Evolutionary conservation across 1,140 invertebrate genomes (phyloP), one percentile per base, ranked within the genome.

Genomic region (Drosophila mauritiana): DNA sequence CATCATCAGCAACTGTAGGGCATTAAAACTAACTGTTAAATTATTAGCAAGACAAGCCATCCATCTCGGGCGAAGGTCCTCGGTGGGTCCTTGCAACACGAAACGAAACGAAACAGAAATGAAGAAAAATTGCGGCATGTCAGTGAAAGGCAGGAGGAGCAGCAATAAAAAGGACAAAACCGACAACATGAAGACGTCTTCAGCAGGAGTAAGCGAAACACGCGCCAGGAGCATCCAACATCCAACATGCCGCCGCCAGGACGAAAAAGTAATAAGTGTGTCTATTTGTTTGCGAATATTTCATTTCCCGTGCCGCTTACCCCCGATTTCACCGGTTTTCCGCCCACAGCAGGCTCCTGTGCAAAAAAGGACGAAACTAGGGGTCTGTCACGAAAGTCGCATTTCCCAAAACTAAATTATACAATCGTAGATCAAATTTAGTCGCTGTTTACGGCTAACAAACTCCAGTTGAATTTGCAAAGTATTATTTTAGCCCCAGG

Each of bases 241-340:
- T 80, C 76, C 43, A 83, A 84, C 76, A 83, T 80, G 70, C 45
- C 49, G 42, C 65, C 49, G 43, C 76, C 76, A 80, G 83, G 59
- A 83, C 72, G 40, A 89, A 83, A 89, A 89, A 70, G 83, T 89
- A 89, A 88, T 88, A 88, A 88, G 84, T 88, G 84, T 89, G 84
- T 88, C 83, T 88, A 88, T 89, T 88, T 88, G 83, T 88, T 86
- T 78, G 79, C 83, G 81, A 86, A 86, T 88, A 88, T 86, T 86
- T 86, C 83, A 86, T 86, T 86, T 86, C 83, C 83, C 82, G 74
- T 85, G 68, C 81, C 81, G 58, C 69, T 73, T 78, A 51, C 64
- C 17, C 43, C 36, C 64, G 0, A 22, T 27, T 43, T 51, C 68
- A 12, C 40, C 15, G 52, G 45, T 57, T 20, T 27, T 36, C 51